Evolutionary conservation across 2,888 invertebrate species (phyloP).

Genomic region (Acronicta psi): DNA sequence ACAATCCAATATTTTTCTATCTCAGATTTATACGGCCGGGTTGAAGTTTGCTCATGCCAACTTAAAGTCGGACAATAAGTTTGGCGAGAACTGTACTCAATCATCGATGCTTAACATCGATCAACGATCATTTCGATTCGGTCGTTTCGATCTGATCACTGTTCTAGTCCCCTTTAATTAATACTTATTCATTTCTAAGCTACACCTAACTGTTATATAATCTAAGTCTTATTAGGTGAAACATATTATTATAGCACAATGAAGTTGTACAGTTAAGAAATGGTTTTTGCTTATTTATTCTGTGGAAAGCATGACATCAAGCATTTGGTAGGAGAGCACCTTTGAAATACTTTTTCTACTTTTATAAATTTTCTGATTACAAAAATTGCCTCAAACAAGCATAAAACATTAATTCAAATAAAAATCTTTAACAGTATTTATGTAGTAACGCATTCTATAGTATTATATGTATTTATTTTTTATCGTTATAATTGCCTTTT

Average conservation of each 20-base stretch:
- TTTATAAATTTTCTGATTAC: slow-evolving; percentile 14
- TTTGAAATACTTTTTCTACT: slow-evolving; percentile 26
- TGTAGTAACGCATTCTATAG: too few species aligned
- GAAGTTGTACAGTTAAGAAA: slow-evolving; percentile 6
- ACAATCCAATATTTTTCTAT: too few species aligned
- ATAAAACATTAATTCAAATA: too few species aligned
- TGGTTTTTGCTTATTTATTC: slow-evolving; percentile 20
- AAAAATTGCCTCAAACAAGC: neutral
- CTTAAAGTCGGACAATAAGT: too few species aligned
- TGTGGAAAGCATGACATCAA: slow-evolving; percentile 12
- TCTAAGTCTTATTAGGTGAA: neutral
- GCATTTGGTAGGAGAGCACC: slow-evolving; percentile 37
- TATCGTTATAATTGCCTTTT: too few species aligned
- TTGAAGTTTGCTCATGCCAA: too few species aligned
- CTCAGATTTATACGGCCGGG: too few species aligned
- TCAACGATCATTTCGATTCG: neutral
- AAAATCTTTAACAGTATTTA: too few species aligned
- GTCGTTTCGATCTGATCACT: neutral
- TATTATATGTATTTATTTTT: too few species aligned
- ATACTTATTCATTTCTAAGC: neutral
- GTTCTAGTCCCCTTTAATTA: slow-evolving; percentile 33
- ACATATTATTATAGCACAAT: slow-evolving; percentile 20
- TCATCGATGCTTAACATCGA: neutral
- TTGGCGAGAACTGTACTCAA: too few species aligned
- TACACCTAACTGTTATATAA: neutral